Conservation (phyloP, 2,797 vertebrate species). For the Rhyacichthys aspro region DNA sequence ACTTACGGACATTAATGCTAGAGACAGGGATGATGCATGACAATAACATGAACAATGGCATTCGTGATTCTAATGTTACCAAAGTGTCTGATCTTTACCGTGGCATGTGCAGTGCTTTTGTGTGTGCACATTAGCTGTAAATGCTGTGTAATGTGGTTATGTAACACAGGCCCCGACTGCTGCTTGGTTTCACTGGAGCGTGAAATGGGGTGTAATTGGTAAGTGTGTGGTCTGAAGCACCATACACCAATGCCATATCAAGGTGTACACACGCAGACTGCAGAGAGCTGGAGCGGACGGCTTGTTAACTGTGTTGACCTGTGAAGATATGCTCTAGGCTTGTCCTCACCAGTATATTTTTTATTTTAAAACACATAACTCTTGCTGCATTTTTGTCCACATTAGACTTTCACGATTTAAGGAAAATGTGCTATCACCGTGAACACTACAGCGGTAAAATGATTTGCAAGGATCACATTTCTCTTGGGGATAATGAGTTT, state of each 20-base stretch:
- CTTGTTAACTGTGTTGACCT: slow-evolving; percentile 5
- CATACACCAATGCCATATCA: slow-evolving; percentile 39
- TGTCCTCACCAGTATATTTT: not conserved
- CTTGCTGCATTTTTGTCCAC: no score
- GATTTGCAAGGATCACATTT: no score
- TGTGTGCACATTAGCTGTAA: slow-evolving; percentile 47
- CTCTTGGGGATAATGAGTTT: no score
- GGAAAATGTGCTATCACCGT: no score
- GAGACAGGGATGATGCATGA: slow-evolving; percentile 8
- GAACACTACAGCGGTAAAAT: no score
- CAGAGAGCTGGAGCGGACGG: not conserved
- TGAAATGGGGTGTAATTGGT: slow-evolving; percentile 72
- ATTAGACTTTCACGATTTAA: no score
- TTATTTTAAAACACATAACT: no score
- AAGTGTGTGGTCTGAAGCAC: slow-evolving; percentile 64
- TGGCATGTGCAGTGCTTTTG: slow-evolving; percentile 3
- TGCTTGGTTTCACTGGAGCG: slow-evolving; percentile 49
- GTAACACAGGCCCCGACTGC: slow-evolving; percentile 59
- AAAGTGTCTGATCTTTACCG: not conserved
- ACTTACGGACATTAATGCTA: slow-evolving; percentile 29
- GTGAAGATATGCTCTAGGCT: not conserved
- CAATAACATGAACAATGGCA: slow-evolving; percentile 7
- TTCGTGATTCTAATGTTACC: not conserved
- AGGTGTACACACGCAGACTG: slow-evolving; percentile 20
- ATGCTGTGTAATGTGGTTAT: slow-evolving; percentile 68